Percentiles rank a stretch among this genome's conserved stretches.
Evolutionary conservation across 2,113 vertebrate genomes (phyloP).

Genomic region (Speoplatyrhinus poulsoni): DNA sequence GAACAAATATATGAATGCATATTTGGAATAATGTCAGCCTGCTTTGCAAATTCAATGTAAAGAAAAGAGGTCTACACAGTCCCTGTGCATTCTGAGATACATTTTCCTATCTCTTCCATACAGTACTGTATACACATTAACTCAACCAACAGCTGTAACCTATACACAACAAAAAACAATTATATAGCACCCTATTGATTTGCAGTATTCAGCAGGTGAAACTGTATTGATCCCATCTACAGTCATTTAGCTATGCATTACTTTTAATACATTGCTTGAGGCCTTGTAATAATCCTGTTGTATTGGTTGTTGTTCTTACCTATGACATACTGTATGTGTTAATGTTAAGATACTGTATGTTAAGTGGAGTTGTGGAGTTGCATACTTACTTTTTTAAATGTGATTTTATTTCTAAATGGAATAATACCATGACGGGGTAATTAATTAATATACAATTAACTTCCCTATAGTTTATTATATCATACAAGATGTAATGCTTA

Average conservation of each 20-base stretch:
- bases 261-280: conserved; percentile 29
- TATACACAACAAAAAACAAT: conserved; percentile 48
- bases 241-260: conserved; percentile 43
- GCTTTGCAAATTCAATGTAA: no score
- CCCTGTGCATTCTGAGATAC: not conserved
- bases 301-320: not conserved
- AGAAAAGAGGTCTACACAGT: not conserved
- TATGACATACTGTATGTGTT: no score
- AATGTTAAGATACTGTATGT: no score
- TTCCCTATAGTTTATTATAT: not conserved
- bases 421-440: not conserved
- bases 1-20: not conserved
- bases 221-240: conserved; percentile 47
- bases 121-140: conserved; percentile 20
- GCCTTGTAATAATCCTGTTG: conserved; percentile 18
- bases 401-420: not conserved
- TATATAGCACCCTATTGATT: conserved; percentile 63
- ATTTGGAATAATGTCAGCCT: not conserved
- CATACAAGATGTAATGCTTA: not conserved
- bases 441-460: not conserved
- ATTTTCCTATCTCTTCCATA: conserved; percentile 2
- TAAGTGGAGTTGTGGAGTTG: not conserved
- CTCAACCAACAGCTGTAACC: conserved; percentile 26
- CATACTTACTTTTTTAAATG: not conserved
- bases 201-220: conserved; percentile 14